Evolutionary conservation across 2,113 vertebrate species (phyloP), one percentile per base, ranked within the genome.

Genomic region (Xiphophorus couchianus): DNA sequence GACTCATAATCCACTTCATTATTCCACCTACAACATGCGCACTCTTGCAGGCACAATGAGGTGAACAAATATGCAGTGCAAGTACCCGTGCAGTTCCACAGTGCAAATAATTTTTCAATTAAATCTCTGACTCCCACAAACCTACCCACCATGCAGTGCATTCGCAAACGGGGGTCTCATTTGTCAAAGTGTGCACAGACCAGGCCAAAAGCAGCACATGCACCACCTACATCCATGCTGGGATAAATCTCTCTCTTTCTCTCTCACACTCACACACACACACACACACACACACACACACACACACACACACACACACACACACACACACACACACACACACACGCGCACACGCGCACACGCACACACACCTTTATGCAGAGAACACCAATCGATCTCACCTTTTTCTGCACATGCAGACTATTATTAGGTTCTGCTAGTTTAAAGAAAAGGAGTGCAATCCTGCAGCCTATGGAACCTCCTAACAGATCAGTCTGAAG

Each of bases 1-100:
- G 39, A 83, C 86, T 87, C 88, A 86, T 89, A 88, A 91, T 86
- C 84, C 76, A 86, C 86, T 89, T 86, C 80, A 90, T 90, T 90
- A 89, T 88, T 88, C 81, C 77, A 48, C 67, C 76, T 72, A 81
- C 74, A 6, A 14, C 74, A 51, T 66, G 73, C 65, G 77, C 69
- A 0, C 65, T 5, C 68, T 25, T 28, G 37, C 71, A 75, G 30
- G 71, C 84, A 58, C 63, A 37, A 68, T 71, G 81, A 76, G 69
- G 66, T 62, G 77, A 84, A 67, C 78, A 76, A 80, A 83, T 78
- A 76, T 15, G 35, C 79, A 9, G 51, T 25, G 51, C 22, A 69
- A 77, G 66, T 48, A 66, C 39, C 37, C 42, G 0, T 73, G 80
- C 78, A 80, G 71, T 71, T 76, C 84, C 81, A 71, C 79, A 71